Base-by-base conservation (phyloP, 2,888 invertebrate species). In the Euspilapteryx auroguttella region DNA sequence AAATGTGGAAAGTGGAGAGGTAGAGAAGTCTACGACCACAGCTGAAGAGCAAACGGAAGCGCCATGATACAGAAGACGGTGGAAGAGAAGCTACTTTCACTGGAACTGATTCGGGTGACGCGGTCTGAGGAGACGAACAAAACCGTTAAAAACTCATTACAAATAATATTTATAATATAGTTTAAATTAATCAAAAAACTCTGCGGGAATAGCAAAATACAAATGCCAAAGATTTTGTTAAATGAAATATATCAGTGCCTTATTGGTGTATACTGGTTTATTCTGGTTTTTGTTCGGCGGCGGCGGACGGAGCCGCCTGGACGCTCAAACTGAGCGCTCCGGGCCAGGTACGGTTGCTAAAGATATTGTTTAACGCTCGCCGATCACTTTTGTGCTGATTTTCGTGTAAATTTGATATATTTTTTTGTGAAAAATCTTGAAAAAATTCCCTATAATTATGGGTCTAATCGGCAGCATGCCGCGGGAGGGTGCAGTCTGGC, bases 281-380 rank as follows among this genome's bases (percentile, higher is more conserved):
- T 64, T 64, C 71, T 62, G 47, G 13, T 17, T 14, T 7, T 13
- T n/a, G 9, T 21, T 46, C 51, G 49, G 36, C 30, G 28, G 49
- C 49, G 42, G 42, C 50, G 49, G 69, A 66, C 82, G 80, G 79
- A 80, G 83, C 54, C 77, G 84, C 80, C 86, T 81, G 82, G 80
- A 81, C 84, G 71, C 83, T 86, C 86, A 84, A 86, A 83, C 80
- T 55, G 85, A 85, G 85, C 77, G 84, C 81, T 82, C 80, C 81
- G 85, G 86, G 83, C 85, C 82, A 86, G 85, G 86, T 86, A 86
- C 82, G 79, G 84, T 85, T 63, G 57, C 64, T 61, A 54, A 45
- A 40, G 50, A 50, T 54, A 46, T 45, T 43, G 43, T 33, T 21
- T 12, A 37, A 56, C 63, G 56, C 64, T 48, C 54, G 64, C 49